Percentiles rank a stretch among this genome's conserved stretches.
These are phyloP conservation scores for Macaria liturata DNA, from an alignment of 2,888 invertebrate genomes.

Conservation along the genomic window DNA sequence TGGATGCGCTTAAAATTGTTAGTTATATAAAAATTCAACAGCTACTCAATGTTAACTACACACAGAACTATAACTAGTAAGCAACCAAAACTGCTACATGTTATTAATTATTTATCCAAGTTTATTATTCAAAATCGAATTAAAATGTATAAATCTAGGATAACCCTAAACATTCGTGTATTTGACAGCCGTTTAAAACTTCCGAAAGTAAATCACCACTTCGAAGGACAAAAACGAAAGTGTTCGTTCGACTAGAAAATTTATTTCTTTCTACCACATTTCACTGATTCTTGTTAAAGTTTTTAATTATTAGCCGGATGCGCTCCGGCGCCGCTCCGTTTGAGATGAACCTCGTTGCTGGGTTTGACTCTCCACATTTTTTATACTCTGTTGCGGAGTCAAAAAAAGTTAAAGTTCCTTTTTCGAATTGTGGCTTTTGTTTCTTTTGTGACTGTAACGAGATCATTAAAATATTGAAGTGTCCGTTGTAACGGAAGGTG, in stretches of 20 bases:
- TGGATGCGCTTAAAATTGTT: too few species aligned
- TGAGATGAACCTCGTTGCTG: conserved; percentile 57
- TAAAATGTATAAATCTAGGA: too few species aligned
- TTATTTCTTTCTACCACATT: conserved; percentile 70
- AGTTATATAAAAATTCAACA: too few species aligned
- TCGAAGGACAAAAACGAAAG: conserved; percentile 71
- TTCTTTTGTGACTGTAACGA: conserved; percentile 4
- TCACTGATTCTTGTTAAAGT: conserved; percentile 71
- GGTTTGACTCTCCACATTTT: conserved; percentile 50
- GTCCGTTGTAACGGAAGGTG: too few species aligned
- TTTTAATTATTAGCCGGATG: conserved; percentile 78
- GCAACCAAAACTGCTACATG: too few species aligned
- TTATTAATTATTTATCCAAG: too few species aligned
- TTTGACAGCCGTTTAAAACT: conserved; percentile 15
- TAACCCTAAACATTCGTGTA: too few species aligned
- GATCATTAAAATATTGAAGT: conserved; percentile 2
- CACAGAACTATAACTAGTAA: too few species aligned
- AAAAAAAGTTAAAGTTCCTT: conserved; percentile 9
- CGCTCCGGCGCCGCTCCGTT: conserved; percentile 54
- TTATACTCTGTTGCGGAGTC: conserved; percentile 40
- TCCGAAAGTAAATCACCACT: conserved; percentile 54
- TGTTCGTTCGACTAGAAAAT: conserved; percentile 70
- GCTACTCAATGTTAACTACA: too few species aligned
- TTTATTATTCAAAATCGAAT: too few species aligned
- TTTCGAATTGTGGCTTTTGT: conserved; percentile 1